These are phyloP conservation scores for Cordilura impudica DNA, from an alignment of 2,888 invertebrate species.

Conservation along the genomic window DNA sequence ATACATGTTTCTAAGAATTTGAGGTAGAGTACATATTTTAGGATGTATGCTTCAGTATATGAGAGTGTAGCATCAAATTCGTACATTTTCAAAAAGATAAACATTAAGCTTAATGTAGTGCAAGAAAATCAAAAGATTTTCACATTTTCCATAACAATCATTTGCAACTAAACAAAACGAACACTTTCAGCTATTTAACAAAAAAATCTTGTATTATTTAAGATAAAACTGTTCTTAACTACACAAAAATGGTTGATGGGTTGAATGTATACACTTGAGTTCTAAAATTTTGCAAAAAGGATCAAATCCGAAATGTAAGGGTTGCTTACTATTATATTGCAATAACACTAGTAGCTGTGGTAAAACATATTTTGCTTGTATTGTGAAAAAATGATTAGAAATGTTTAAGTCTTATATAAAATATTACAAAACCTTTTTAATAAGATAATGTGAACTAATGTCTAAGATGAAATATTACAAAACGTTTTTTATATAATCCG, in stretches of 20 bases:
- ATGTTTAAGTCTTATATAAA: too few species aligned
- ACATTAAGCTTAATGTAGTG: slow-evolving; percentile 41
- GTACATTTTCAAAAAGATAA: slow-evolving; percentile 35
- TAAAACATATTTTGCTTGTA: too few species aligned
- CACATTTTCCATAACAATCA: slow-evolving; percentile 27
- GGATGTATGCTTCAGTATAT: background rate
- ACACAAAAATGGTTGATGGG: background rate
- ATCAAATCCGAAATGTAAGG: background rate
- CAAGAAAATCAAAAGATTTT: slow-evolving; percentile 43
- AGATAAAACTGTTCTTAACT: slow-evolving; percentile 16
- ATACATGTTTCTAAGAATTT: too few species aligned
- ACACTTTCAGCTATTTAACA: slow-evolving; percentile 2
- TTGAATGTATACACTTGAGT: background rate
- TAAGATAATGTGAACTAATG: too few species aligned
- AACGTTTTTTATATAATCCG: too few species aligned
- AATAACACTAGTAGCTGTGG: background rate
- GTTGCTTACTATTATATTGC: background rate
- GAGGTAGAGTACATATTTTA: too few species aligned
- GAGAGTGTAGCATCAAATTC: background rate
- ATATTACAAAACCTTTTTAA: too few species aligned
- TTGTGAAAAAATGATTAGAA: too few species aligned
- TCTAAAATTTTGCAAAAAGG: slow-evolving; percentile 2
- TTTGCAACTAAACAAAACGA: background rate
- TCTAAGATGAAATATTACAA: too few species aligned
- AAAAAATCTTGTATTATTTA: background rate